Evolutionary conservation across 2,888 invertebrate species (phyloP).

Genomic region (Caenorhabditis zanzibari): DNA sequence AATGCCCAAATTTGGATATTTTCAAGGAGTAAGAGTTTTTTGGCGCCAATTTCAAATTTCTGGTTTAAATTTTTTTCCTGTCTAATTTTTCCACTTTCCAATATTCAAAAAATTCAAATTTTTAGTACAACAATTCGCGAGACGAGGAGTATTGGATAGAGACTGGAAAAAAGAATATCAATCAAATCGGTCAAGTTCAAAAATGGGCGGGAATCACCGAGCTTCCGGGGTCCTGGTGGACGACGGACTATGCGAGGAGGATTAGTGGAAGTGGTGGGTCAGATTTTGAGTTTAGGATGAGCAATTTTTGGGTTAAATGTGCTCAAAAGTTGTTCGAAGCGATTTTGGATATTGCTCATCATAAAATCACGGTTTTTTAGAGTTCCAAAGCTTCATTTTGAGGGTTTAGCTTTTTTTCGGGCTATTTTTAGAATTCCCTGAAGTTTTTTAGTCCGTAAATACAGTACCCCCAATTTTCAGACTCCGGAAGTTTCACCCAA

Average conservation of each 20-base stretch:
- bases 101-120: slow-evolving; percentile 1
- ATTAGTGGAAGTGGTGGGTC: slow-evolving; percentile 78
- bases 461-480: slow-evolving; percentile 56
- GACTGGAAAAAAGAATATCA: slow-evolving; percentile 77
- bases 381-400: too few species aligned
- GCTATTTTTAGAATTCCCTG: neutral
- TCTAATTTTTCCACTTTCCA: too few species aligned
- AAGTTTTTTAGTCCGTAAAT: neutral
- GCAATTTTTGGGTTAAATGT: too few species aligned
- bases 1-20: slow-evolving; percentile 78
- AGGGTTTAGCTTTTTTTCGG: too few species aligned
- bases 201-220: slow-evolving; percentile 71
- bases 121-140: slow-evolving; percentile 80
- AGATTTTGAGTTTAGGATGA: neutral
- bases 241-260: slow-evolving; percentile 67
- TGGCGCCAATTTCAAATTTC: too few species aligned
- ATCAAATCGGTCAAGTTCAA: slow-evolving; percentile 72
- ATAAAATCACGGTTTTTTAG: too few species aligned
- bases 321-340: too few species aligned
- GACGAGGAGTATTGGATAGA: slow-evolving; percentile 79
- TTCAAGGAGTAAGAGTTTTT: slow-evolving; percentile 70
- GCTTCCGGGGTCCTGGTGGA: slow-evolving; percentile 78
- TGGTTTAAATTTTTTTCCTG: too few species aligned
- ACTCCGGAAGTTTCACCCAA: slow-evolving; percentile 74
- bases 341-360: too few species aligned